Conservation (phyloP, 2,888 invertebrate genomes). For the Geophilus truncorum region DNA sequence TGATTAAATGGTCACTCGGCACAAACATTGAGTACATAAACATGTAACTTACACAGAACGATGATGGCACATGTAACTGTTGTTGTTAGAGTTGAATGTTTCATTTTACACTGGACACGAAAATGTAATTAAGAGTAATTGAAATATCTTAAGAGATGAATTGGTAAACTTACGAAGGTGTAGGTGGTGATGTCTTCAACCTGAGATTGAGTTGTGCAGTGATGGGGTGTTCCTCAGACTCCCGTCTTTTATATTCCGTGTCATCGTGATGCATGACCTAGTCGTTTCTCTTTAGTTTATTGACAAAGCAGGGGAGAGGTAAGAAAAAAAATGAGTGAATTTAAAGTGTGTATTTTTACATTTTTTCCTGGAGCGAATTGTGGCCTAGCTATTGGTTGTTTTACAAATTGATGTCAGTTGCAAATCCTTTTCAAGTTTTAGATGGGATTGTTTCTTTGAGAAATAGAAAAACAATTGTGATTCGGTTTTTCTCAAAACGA, state of each 20-base stretch:
- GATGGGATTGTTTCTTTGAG: neutral
- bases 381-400: conserved; percentile 12
- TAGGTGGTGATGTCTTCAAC: neutral
- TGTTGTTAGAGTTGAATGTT: neutral
- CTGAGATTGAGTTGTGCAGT: neutral
- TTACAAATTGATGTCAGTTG: conserved; percentile 23
- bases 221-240: neutral
- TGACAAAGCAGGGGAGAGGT: neutral
- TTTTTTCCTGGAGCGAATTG: conserved; percentile 22
- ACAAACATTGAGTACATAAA: neutral
- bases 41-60: neutral
- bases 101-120: neutral
- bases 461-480: conserved; percentile 3
- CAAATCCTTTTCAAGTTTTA: neutral
- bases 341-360: conserved; percentile 24
- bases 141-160: neutral
- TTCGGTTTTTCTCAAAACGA: neutral
- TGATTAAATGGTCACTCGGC: neutral
- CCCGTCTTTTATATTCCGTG: conserved; percentile 2
- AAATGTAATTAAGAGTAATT: neutral
- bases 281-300: conserved; percentile 27
- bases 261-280: conserved; percentile 5
- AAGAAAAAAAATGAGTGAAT: conserved; percentile 4
- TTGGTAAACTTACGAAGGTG: neutral
- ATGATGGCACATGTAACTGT: neutral